Evolutionary conservation across 2,888 invertebrate genomes (phyloP).

Genomic region (Ectemnius continuus): DNA sequence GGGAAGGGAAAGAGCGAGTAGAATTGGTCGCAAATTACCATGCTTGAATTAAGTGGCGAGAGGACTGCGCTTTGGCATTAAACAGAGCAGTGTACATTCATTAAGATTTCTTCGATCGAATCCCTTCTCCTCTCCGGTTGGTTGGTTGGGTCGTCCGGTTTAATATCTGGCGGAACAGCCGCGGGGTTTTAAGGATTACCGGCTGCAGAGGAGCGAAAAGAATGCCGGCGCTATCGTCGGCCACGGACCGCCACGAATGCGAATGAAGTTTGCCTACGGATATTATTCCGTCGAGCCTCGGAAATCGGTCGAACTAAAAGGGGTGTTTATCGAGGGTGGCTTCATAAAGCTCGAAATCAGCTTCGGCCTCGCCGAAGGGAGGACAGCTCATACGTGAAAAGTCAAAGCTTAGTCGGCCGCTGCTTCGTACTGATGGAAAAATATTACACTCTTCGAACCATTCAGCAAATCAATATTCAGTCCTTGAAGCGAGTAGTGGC

Average conservation of each 20-base stretch:
- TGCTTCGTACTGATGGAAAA: neutral
- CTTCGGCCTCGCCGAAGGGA: neutral
- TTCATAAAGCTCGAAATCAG: constrained; percentile 34
- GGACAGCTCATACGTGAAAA: neutral
- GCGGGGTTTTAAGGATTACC: no score
- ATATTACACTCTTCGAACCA: neutral
- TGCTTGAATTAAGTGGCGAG: no score
- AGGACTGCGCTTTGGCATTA: no score
- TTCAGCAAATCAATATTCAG: neutral
- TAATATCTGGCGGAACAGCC: no score
- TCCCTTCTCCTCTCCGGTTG: no score
- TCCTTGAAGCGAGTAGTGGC: neutral
- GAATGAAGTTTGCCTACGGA: constrained; percentile 18
- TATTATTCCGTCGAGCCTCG: constrained; percentile 12
- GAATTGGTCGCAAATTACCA: no score
- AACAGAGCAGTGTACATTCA: no score
- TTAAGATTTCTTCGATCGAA: no score
- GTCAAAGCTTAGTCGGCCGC: neutral
- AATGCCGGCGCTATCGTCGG: neutral
- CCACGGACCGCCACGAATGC: neutral
- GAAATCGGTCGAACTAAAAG: constrained; percentile 27
- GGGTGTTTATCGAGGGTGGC: constrained; percentile 34
- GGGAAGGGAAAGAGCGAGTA: no score
- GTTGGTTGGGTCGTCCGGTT: no score
- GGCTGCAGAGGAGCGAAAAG: neutral